Percentiles rank a stretch among this genome's conserved stretches.
phyloP scores from a whole-genome alignment of 1,140 invertebrate species.

The Asbolus verrucosus region DNA sequence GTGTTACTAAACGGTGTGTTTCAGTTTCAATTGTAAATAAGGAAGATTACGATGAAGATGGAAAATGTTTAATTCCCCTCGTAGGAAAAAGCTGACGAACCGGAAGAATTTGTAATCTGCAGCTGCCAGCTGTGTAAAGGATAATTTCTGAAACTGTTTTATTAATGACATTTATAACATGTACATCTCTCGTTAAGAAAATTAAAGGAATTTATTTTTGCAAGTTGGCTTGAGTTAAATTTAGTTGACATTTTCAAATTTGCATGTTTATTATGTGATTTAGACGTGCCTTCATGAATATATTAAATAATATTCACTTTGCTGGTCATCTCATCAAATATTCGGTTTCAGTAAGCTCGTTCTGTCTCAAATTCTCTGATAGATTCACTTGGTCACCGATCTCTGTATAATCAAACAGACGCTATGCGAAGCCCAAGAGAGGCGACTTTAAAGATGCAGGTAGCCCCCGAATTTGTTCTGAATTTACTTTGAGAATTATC shows the following conservation, averaged over 20 bases:
- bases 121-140: too few relatives aligned
- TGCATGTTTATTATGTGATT: slow-evolving; percentile 28
- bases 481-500: slow-evolving; percentile 25
- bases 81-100: too few relatives aligned
- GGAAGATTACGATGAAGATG: too few relatives aligned
- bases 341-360: slow-evolving; percentile 21
- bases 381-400: slow-evolving; percentile 4
- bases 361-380: slow-evolving; percentile 5
- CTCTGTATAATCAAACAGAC: slow-evolving; percentile 30
- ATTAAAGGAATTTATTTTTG: too few relatives aligned
- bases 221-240: too few relatives aligned
- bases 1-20: too few relatives aligned
- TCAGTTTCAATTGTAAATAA: too few relatives aligned
- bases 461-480: not conserved
- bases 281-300: slow-evolving; percentile 16
- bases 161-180: too few relatives aligned
- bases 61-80: too few relatives aligned
- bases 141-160: too few relatives aligned
- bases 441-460: slow-evolving; percentile 7
- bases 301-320: slow-evolving; percentile 32
- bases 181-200: too few relatives aligned
- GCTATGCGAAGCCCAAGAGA: slow-evolving; percentile 5
- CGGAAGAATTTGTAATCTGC: too few relatives aligned
- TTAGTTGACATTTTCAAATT: not conserved
- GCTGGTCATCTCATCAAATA: slow-evolving; percentile 20